phyloP scores from a whole-genome alignment of 2,113 vertebrate species.

The Cyanoderma ruficeps region DNA sequence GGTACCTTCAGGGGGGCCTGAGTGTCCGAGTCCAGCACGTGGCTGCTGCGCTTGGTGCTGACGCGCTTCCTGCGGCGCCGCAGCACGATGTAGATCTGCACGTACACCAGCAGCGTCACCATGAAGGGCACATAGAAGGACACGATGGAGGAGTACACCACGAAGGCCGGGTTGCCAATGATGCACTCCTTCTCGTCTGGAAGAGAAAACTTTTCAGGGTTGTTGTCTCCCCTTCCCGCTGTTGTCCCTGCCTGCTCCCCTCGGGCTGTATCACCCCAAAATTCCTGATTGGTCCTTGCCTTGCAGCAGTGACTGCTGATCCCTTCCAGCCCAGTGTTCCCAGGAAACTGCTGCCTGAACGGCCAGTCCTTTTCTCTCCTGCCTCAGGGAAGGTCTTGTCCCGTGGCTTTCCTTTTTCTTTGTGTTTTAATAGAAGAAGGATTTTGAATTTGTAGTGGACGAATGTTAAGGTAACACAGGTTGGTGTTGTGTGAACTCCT shows the following conservation, averaged over 20 bases:
- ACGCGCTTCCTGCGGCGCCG: conserved; percentile 79
- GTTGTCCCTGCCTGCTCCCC: neutral
- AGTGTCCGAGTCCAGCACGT: conserved; percentile 63
- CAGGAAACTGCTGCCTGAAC: neutral
- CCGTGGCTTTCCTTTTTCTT: neutral
- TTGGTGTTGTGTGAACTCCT: neutral
- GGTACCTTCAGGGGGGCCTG: conserved; percentile 77
- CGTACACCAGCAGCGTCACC: conserved; percentile 83
- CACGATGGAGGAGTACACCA: conserved; percentile 84
- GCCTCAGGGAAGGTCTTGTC: neutral
- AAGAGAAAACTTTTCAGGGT: neutral
- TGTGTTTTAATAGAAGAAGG: neutral
- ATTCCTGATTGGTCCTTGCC: neutral
- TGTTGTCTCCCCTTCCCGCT: neutral
- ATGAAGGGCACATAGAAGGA: conserved; percentile 88
- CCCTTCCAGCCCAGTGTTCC: neutral
- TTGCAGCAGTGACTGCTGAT: no score
- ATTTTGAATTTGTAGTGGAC: neutral
- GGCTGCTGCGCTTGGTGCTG: conserved; percentile 80
- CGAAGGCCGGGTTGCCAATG: conserved; percentile 84
- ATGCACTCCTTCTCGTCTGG: conserved; percentile 81
- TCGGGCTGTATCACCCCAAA: fast-evolving
- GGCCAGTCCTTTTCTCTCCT: neutral
- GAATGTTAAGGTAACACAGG: neutral
- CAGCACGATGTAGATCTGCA: conserved; percentile 84